A percentile compares a stretch with the other conserved stretches of the same genome.
These are phyloP conservation scores for Acleris cristana DNA, from an alignment of 2,888 invertebrate species.

Conservation along the genomic window DNA sequence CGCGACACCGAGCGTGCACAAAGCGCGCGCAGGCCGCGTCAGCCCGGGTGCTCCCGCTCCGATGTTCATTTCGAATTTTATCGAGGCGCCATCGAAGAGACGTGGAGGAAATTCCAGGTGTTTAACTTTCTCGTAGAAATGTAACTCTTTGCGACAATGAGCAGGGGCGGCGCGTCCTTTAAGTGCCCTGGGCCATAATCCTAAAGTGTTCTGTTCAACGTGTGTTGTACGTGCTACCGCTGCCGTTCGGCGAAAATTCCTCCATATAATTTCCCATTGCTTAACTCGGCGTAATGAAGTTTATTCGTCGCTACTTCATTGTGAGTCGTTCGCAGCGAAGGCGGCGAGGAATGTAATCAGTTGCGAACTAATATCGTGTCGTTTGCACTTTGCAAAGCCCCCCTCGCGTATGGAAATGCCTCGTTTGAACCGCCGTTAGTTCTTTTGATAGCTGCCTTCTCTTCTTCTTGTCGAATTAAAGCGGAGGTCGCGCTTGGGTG, in stretches of 20 bases:
- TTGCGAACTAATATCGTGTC: slow-evolving; percentile 81
- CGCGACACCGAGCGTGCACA: slow-evolving; percentile 49
- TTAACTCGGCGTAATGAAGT: slow-evolving; percentile 81
- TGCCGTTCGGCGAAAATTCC: slow-evolving; percentile 78
- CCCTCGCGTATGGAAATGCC: slow-evolving; percentile 80
- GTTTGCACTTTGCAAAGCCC: slow-evolving; percentile 69
- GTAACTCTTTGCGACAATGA: slow-evolving; percentile 56
- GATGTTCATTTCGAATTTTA: slow-evolving; percentile 40
- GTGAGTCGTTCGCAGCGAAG: slow-evolving; percentile 74
- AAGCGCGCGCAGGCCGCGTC: slow-evolving; percentile 57
- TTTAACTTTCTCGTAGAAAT: slow-evolving; percentile 55
- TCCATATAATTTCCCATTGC: slow-evolving; percentile 81
- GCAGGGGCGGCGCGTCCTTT: slow-evolving; percentile 59
- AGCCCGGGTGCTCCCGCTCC: slow-evolving; percentile 31
- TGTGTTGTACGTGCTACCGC: slow-evolving; percentile 60
- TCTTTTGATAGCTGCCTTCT: slow-evolving; percentile 78
- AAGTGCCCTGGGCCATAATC: slow-evolving; percentile 70
- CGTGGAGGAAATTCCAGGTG: slow-evolving; percentile 56
- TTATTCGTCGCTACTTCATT: slow-evolving; percentile 82
- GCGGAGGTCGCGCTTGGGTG: slow-evolving; percentile 72
- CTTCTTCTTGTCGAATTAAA: slow-evolving; percentile 77
- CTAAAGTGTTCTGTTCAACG: slow-evolving; percentile 56
- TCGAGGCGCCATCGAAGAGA: slow-evolving; percentile 40
- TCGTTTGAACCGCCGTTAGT: slow-evolving; percentile 77
- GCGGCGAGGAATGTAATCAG: slow-evolving; percentile 81